A percentile compares a stretch with the other conserved stretches of the same genome.
phyloP scores from a whole-genome alignment of 1,140 invertebrate genomes.

The Myzus persicae region DNA sequence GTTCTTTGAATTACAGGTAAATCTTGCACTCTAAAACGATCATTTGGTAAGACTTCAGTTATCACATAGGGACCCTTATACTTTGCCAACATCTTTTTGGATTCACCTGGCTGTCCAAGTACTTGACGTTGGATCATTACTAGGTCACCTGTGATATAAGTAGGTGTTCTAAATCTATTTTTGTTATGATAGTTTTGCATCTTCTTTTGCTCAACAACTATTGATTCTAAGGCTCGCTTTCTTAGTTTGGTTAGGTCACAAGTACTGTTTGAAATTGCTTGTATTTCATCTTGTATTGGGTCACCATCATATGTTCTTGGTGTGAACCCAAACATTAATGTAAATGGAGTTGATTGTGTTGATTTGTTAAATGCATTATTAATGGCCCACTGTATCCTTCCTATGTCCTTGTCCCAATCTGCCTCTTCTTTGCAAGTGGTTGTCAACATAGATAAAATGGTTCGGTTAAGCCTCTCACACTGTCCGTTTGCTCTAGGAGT shows the following conservation, averaged over 20 bases:
- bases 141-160: background rate
- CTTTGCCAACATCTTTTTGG: conserved; percentile 12
- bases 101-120: background rate
- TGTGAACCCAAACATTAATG: conserved; percentile 60
- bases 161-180: background rate
- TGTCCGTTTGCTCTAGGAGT: conserved; percentile 18
- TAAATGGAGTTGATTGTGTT: conserved; percentile 58
- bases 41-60: conserved; percentile 40
- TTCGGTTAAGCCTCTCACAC: background rate
- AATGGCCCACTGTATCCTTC: conserved; percentile 54
- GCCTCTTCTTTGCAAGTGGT: background rate
- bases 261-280: no score
- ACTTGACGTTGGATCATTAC: conserved; percentile 20
- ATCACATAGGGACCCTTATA: conserved; percentile 53
- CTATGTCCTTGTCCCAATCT: conserved; percentile 46
- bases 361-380: conserved; percentile 60
- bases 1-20: conserved; percentile 29
- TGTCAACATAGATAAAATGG: background rate
- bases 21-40: conserved; percentile 25
- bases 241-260: background rate
- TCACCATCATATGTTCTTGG: conserved; percentile 39
- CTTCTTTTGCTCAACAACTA: background rate
- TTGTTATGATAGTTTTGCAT: background rate
- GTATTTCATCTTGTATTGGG: background rate
- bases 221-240: background rate